Percentiles rank a stretch among this genome's conserved stretches.
These are phyloP conservation scores for Bufo bufo DNA, from an alignment of 2,113 vertebrate genomes.

Conservation along the genomic window DNA sequence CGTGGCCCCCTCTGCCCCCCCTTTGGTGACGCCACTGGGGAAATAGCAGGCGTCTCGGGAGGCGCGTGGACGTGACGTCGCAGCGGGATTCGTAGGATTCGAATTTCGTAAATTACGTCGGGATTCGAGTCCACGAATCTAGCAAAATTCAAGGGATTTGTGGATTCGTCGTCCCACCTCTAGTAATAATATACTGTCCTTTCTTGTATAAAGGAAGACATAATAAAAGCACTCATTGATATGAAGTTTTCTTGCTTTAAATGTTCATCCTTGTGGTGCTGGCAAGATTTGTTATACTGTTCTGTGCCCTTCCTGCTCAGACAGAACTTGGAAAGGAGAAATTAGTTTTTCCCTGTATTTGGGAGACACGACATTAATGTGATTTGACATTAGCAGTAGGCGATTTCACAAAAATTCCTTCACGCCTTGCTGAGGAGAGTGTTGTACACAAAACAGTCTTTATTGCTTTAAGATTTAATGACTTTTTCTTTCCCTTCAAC, in stretches of 20 bases:
- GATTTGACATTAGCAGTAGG: slow-evolving; percentile 47
- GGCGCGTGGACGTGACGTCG: no score
- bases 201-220: neutral
- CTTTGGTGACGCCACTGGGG: no score
- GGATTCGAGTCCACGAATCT: no score
- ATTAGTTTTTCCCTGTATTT: slow-evolving; percentile 32
- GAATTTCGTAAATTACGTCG: no score
- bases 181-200: neutral
- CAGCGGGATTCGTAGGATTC: no score
- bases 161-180: no score
- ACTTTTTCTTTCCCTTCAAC: slow-evolving; percentile 30
- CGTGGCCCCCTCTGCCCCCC: no score
- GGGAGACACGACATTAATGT: slow-evolving; percentile 12
- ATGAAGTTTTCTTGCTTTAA: neutral
- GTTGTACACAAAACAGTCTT: slow-evolving; percentile 45
- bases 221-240: neutral
- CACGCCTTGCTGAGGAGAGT: slow-evolving; percentile 42
- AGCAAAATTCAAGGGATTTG: no score
- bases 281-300: neutral
- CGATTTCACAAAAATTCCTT: slow-evolving; percentile 54
- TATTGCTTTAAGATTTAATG: slow-evolving; percentile 50
- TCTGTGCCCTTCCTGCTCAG: neutral
- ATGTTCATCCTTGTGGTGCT: neutral
- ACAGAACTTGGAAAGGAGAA: slow-evolving; percentile 13
- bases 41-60: no score